Conservation (phyloP, 2,113 vertebrate genomes). For the Corythoichthys intestinalis region DNA sequence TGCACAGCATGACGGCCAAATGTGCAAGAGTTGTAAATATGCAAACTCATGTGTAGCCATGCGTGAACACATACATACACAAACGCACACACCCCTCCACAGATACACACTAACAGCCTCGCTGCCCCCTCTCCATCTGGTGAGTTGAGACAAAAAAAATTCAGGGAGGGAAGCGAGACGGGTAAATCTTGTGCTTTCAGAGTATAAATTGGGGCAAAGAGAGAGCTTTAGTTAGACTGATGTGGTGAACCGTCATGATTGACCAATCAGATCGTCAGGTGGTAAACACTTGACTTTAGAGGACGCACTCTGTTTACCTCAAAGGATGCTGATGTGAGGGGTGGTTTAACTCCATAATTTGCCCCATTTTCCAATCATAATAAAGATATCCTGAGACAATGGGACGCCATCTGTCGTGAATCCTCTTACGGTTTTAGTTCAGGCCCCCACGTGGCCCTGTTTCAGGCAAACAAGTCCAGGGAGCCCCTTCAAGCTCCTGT, state of each 20-base stretch:
- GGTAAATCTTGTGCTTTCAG: slow-evolving; percentile 3
- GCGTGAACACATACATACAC: slow-evolving; percentile 35
- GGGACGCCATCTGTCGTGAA: slow-evolving; percentile 64
- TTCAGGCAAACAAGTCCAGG: slow-evolving; percentile 52
- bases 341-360: slow-evolving; percentile 16
- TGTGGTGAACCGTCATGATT: slow-evolving; percentile 3
- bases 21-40: slow-evolving; percentile 53
- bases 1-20: slow-evolving; percentile 18
- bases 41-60: slow-evolving; percentile 59
- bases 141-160: slow-evolving; percentile 35
- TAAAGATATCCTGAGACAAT: slow-evolving; percentile 63
- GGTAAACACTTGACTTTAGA: slow-evolving; percentile 16
- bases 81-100: slow-evolving; percentile 11
- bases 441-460: slow-evolving; percentile 46
- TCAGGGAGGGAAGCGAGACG: slow-evolving; percentile 6
- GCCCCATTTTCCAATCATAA: slow-evolving; percentile 49
- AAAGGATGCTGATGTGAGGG: slow-evolving; percentile 10
- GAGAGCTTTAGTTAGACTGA: slow-evolving; percentile 13
- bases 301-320: slow-evolving; percentile 27
- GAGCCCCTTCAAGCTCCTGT: slow-evolving; percentile 3
- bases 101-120: slow-evolving; percentile 12
- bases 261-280: slow-evolving; percentile 26
- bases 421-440: slow-evolving; percentile 70
- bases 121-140: slow-evolving; percentile 67
- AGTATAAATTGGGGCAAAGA: slow-evolving; percentile 1